Conservation (phyloP, 2,797 vertebrate species). For the Harpia harpyja region DNA sequence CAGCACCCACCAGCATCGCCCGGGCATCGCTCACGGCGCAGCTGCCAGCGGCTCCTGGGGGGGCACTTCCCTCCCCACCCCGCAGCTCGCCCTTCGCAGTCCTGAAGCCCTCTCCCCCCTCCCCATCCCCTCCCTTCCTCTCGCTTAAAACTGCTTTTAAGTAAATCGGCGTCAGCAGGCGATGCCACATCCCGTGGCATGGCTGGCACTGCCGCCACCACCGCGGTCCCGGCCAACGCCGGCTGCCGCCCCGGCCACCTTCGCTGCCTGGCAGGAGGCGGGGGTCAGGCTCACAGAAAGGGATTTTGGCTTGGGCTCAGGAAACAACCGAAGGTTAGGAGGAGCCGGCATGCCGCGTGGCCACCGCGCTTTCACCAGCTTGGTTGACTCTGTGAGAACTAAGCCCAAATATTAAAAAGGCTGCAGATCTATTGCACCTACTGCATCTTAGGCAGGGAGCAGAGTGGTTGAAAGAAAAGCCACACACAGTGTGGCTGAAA, state of each 20-base stretch:
- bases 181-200: neutral
- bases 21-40: accelerated
- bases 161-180: accelerated
- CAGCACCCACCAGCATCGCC: accelerated
- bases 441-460: neutral
- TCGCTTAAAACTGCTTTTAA: neutral
- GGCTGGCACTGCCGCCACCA: neutral
- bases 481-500: accelerated
- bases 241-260: neutral
- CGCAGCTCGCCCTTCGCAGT: neutral
- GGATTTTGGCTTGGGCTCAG: neutral
- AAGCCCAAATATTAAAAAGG: neutral
- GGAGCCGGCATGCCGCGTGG: accelerated
- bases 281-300: neutral
- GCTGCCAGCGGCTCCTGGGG: neutral
- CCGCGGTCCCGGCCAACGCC: accelerated
- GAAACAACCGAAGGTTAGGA: neutral
- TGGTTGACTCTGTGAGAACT: neutral
- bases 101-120: neutral
- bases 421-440: neutral
- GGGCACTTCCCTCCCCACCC: neutral
- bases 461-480: neutral
- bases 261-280: neutral
- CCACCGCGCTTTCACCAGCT: neutral
- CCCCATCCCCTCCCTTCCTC: neutral